Percentiles rank a stretch among this genome's conserved stretches.
Evolutionary conservation across 1,140 invertebrate genomes (phyloP).

Genomic region (Drosophila carrolli): DNA sequence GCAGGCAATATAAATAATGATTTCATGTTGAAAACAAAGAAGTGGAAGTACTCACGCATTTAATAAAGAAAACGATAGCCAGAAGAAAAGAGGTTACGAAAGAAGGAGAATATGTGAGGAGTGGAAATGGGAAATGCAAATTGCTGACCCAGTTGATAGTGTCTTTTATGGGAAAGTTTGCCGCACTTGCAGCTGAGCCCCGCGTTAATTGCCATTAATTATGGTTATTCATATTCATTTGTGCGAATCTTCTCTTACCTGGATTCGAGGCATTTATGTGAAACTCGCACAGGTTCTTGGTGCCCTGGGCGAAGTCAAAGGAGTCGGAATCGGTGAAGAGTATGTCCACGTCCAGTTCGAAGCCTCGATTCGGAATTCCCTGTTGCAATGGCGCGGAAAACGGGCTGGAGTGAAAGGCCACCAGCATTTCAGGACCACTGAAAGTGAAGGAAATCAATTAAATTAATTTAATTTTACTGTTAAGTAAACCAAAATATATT

Average conservation of each 20-base stretch:
- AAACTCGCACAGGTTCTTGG: constrained; percentile 88
- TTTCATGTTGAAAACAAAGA: constrained; percentile 44
- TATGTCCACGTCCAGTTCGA: constrained; percentile 94
- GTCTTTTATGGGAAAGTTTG: constrained; percentile 8
- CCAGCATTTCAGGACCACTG: constrained; percentile 92
- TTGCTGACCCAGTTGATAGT: constrained; percentile 25
- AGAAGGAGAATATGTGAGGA: background rate
- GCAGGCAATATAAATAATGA: constrained; percentile 68
- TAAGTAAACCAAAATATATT: no score
- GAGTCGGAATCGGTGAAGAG: constrained; percentile 93
- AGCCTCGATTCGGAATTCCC: constrained; percentile 89
- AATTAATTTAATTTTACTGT: background rate
- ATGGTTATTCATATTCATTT: constrained; percentile 30
- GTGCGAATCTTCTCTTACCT: constrained; percentile 67
- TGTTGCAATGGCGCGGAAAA: constrained; percentile 90
- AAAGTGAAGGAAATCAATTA: constrained; percentile 50
- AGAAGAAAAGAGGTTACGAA: constrained; percentile 4
- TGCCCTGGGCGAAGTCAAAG: constrained; percentile 88
- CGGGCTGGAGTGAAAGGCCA: constrained; percentile 92
- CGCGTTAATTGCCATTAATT: constrained; percentile 28
- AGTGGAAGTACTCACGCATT: constrained; percentile 14
- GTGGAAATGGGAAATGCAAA: constrained; percentile 8
- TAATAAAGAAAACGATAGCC: constrained; percentile 14
- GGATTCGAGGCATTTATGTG: constrained; percentile 89
- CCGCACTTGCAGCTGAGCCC: constrained; percentile 3